Conservation (phyloP, 2,113 vertebrate species). For the Fulmarus glacialis region DNA sequence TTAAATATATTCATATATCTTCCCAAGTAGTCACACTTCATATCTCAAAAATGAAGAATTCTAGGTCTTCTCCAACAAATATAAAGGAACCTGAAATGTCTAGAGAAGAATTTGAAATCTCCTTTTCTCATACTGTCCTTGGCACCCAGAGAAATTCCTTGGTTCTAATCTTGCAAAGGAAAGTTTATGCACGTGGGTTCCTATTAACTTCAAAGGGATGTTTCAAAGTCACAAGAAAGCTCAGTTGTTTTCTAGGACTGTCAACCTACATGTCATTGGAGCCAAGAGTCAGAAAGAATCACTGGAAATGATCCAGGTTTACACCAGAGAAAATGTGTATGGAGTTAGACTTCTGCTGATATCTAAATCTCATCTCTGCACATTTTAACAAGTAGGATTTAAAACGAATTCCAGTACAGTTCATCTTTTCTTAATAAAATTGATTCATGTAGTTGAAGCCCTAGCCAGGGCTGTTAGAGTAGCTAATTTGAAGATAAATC, state of each 20-base stretch:
- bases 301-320: not conserved
- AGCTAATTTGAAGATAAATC: conserved; percentile 67
- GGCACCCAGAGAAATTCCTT: not conserved
- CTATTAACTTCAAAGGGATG: not conserved
- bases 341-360: not conserved
- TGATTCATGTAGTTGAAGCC: conserved; percentile 35
- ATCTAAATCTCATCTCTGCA: conserved; percentile 24
- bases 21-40: not conserved
- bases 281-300: not conserved
- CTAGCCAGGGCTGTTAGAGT: conserved; percentile 15
- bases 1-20: not conserved
- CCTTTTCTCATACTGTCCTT: not conserved
- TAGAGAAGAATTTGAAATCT: not conserved
- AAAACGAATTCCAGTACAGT: conserved; percentile 15
- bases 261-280: not conserved
- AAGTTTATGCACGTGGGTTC: not conserved
- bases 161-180: not conserved
- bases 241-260: not conserved
- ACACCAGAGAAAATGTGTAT: not conserved
- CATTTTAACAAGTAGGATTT: conserved; percentile 16
- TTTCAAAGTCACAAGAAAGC: not conserved
- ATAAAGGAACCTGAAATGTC: not conserved
- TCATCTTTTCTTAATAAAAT: conserved; percentile 56
- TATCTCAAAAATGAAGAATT: not conserved
- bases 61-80: not conserved